These are phyloP conservation scores for Mus minutoides DNA, from an alignment of 2,797 vertebrate genomes.

Conservation along the genomic window DNA sequence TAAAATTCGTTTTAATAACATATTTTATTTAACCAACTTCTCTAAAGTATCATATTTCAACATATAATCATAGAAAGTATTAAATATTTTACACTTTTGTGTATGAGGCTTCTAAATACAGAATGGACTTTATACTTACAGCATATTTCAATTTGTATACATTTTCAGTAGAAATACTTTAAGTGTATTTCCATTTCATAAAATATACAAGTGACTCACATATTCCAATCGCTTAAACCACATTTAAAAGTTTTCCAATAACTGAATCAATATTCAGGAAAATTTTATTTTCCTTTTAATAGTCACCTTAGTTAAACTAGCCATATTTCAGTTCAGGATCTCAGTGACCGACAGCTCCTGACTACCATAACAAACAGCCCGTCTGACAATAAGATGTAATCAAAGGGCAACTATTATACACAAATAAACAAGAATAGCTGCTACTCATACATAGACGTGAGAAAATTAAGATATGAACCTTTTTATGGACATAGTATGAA, in stretches of 20 bases:
- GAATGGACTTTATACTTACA: slow-evolving; percentile 42
- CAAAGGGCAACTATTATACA: not conserved
- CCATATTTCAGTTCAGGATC: slow-evolving; percentile 41
- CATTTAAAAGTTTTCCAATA: slow-evolving; percentile 49
- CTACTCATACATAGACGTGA: slow-evolving; percentile 18
- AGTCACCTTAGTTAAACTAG: not conserved
- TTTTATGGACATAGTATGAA: slow-evolving; percentile 35
- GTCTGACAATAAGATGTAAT: slow-evolving; percentile 54
- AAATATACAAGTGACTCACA: slow-evolving; percentile 55
- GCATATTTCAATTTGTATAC: slow-evolving; percentile 48
- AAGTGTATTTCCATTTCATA: slow-evolving; percentile 55
- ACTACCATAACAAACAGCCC: not conserved
- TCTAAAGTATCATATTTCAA: slow-evolving; percentile 63
- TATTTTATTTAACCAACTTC: slow-evolving; percentile 71
- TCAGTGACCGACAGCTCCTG: not conserved
- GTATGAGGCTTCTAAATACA: slow-evolving; percentile 57
- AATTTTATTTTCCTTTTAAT: slow-evolving; percentile 54
- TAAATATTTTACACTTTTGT: slow-evolving; percentile 61
- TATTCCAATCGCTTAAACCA: slow-evolving; percentile 51
- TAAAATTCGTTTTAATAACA: slow-evolving; percentile 69
- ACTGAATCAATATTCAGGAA: slow-evolving; percentile 20
- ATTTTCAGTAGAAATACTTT: slow-evolving; percentile 57
- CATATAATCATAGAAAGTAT: slow-evolving; percentile 59
- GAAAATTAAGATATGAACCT: slow-evolving; percentile 24
- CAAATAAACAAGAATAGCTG: slow-evolving; percentile 52